Evolutionary conservation across 2,888 invertebrate genomes (phyloP).

Genomic region (Clanis bilineata): DNA sequence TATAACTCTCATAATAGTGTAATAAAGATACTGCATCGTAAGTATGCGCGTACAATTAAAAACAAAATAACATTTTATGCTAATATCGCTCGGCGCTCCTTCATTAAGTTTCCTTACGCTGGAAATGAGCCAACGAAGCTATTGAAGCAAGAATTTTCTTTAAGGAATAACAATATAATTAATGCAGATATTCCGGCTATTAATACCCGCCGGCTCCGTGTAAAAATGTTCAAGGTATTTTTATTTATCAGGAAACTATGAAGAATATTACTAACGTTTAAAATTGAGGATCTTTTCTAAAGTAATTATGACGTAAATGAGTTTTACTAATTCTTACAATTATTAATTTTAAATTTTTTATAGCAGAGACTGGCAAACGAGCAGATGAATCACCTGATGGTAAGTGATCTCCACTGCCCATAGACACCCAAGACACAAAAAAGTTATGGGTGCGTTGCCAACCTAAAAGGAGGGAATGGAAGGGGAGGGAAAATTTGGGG

Average conservation of each 20-base stretch:
- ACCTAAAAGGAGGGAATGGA: too few species aligned
- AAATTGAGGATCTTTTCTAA: too few species aligned
- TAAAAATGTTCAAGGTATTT: background rate
- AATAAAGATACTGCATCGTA: background rate
- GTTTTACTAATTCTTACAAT: too few species aligned
- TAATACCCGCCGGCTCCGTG: conserved; percentile 27
- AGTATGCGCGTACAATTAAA: conserved; percentile 16
- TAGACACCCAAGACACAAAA: too few species aligned
- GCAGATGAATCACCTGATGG: too few species aligned
- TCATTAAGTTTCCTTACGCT: conserved; percentile 35
- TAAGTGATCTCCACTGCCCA: too few species aligned
- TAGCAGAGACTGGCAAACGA: too few species aligned
- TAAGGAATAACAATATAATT: conserved; percentile 17
- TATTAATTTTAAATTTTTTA: too few species aligned
- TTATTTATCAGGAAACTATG: conserved; percentile 8
- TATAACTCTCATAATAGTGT: background rate
- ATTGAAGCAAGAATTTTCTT: conserved; percentile 17
- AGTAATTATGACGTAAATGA: too few species aligned
- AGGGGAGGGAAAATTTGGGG: too few species aligned
- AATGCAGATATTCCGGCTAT: conserved; percentile 35
- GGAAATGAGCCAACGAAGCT: conserved; percentile 31
- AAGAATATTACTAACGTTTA: background rate
- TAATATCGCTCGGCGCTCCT: conserved; percentile 33
- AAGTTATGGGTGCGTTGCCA: too few species aligned
- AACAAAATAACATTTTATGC: conserved; percentile 35